A percentile compares a stretch with the other conserved stretches of the same genome.
Conservation (phyloP, 1,140 invertebrate species). For the Caerostris extrusa region DNA sequence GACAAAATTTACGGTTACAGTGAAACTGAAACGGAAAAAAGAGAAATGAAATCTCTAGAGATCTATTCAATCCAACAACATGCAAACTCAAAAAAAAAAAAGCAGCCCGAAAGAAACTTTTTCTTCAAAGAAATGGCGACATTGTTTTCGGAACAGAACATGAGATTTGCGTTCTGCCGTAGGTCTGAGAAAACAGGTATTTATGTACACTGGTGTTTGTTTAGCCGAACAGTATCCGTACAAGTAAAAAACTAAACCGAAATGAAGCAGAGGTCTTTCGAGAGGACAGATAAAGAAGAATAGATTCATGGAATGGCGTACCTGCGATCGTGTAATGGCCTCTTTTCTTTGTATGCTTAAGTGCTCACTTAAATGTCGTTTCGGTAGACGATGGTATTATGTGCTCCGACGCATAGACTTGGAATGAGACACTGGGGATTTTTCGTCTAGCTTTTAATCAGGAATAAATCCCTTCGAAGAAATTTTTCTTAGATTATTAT, state of each 20-base stretch:
- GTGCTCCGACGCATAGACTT: neutral
- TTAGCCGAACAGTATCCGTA: neutral
- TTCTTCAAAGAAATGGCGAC: neutral
- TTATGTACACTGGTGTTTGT: neutral
- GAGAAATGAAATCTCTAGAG: neutral
- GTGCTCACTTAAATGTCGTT: neutral
- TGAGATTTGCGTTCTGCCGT: neutral
- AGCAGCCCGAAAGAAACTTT: neutral
- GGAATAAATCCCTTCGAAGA: too few relatives aligned
- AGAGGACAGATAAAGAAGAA: conserved; percentile 6
- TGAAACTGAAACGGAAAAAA: neutral
- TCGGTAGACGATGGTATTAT: neutral
- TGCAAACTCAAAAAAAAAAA: neutral
- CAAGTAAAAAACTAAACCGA: neutral
- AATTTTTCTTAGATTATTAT: too few relatives aligned
- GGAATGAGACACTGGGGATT: neutral
- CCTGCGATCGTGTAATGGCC: neutral
- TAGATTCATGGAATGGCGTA: neutral
- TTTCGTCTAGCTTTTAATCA: too few relatives aligned
- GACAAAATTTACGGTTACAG: neutral
- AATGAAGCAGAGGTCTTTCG: neutral
- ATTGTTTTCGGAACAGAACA: neutral
- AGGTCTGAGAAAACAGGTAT: neutral
- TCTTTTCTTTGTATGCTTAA: neutral
- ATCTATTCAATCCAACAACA: conserved; percentile 8